These are phyloP conservation scores for Pemphigus obesinymphae DNA, from an alignment of 1,140 invertebrate species.

Conservation along the genomic window DNA sequence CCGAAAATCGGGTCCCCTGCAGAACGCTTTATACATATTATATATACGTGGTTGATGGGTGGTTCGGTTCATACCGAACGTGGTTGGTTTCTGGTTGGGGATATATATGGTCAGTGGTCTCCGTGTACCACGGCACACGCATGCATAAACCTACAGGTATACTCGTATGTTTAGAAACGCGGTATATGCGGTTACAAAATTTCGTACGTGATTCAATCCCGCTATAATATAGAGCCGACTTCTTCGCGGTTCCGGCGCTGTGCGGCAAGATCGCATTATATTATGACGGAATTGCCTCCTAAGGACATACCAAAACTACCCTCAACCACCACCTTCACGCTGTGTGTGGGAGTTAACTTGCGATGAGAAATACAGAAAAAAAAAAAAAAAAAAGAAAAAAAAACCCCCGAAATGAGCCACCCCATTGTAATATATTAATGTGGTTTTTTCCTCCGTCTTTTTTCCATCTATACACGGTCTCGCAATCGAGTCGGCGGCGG, in stretches of 20 bases:
- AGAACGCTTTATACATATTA: too few relatives aligned
- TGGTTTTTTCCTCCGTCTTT: neutral
- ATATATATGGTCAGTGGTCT: too few relatives aligned
- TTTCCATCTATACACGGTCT: neutral
- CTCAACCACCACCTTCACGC: neutral
- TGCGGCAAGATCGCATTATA: neutral
- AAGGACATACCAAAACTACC: neutral
- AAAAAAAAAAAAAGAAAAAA: neutral
- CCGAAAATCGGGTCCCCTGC: too few relatives aligned
- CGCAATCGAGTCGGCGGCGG: neutral
- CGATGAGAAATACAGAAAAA: neutral
- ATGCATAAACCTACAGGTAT: too few relatives aligned
- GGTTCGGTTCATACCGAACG: too few relatives aligned
- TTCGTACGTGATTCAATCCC: conserved; percentile 17
- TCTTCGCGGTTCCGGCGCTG: neutral
- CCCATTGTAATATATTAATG: conserved; percentile 19
- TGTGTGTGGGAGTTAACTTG: neutral
- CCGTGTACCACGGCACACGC: too few relatives aligned
- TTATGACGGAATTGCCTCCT: neutral
- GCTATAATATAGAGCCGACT: too few relatives aligned
- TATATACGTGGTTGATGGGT: too few relatives aligned
- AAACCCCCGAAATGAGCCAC: too few relatives aligned
- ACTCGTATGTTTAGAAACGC: too few relatives aligned
- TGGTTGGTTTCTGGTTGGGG: too few relatives aligned
- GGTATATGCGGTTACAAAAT: neutral